These are phyloP conservation scores for Diarsia dahlii DNA, from an alignment of 2,888 invertebrate genomes.

Conservation along the genomic window DNA sequence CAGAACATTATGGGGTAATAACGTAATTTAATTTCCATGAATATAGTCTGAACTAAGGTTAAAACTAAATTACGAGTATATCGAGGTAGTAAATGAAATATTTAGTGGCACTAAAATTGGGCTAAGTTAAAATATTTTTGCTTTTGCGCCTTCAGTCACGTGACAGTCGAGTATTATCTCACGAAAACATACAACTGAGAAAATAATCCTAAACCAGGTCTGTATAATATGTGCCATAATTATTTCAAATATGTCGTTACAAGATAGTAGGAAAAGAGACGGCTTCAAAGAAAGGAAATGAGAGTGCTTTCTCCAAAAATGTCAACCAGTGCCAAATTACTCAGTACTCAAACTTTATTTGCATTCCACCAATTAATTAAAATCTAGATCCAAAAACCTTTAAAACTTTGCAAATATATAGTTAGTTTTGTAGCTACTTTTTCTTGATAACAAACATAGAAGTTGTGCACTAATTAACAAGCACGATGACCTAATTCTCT, in stretches of 20 bases:
- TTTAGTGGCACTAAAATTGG: slow-evolving; percentile 20
- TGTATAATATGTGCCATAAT: background rate
- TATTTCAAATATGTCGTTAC: background rate
- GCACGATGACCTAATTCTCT: slow-evolving; percentile 29
- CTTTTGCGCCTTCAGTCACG: background rate
- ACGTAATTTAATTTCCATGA: slow-evolving; percentile 41
- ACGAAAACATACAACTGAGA: background rate
- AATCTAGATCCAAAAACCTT: background rate
- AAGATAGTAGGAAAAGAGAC: background rate
- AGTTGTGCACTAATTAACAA: slow-evolving; percentile 22
- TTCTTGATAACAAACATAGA: slow-evolving; percentile 9
- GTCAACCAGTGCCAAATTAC: no score
- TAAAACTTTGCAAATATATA: background rate
- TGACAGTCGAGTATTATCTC: background rate
- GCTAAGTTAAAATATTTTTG: background rate
- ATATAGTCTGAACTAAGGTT: slow-evolving; percentile 32
- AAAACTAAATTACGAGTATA: no score
- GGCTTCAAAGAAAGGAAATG: background rate
- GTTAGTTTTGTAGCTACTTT: background rate
- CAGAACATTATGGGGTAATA: slow-evolving; percentile 44
- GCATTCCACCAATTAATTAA: no score
- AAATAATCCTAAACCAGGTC: background rate
- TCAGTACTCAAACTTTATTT: no score
- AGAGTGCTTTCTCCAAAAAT: background rate
- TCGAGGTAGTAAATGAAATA: slow-evolving; percentile 20